Conservation (phyloP, 2,113 vertebrate genomes). For the Rhinolophus ferrumequinum region DNA sequence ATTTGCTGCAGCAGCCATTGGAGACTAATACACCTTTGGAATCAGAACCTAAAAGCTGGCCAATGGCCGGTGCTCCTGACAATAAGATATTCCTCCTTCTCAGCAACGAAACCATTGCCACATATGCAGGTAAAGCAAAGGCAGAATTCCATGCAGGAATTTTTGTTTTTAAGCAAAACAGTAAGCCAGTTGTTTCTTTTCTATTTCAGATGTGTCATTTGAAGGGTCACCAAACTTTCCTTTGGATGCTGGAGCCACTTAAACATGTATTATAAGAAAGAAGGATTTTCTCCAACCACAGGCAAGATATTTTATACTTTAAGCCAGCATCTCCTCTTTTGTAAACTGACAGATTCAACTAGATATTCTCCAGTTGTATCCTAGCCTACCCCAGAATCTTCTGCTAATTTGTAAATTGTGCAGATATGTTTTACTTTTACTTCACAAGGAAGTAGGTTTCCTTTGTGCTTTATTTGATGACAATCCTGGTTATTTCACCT, state of each 20-base stretch:
- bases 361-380: background rate
- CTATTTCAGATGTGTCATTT: background rate
- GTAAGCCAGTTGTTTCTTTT: background rate
- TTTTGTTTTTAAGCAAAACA: background rate
- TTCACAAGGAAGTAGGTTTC: background rate
- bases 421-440: conserved; percentile 15
- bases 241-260: conserved; percentile 32
- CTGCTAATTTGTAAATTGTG: background rate
- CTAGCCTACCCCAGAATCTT: background rate
- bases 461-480: conserved; percentile 32
- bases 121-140: conserved; percentile 34
- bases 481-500: conserved; percentile 48
- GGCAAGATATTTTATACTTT: background rate
- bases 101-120: background rate
- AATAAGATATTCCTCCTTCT: background rate
- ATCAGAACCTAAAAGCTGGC: background rate
- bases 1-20: background rate
- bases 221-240: background rate
- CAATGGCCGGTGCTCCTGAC: background rate
- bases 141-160: background rate
- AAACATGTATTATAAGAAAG: background rate
- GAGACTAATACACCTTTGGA: background rate
- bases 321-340: background rate
- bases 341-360: background rate
- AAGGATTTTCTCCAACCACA: background rate